These are phyloP conservation scores for Drosophila borealis DNA, from an alignment of 2,888 invertebrate species.

Conservation along the genomic window DNA sequence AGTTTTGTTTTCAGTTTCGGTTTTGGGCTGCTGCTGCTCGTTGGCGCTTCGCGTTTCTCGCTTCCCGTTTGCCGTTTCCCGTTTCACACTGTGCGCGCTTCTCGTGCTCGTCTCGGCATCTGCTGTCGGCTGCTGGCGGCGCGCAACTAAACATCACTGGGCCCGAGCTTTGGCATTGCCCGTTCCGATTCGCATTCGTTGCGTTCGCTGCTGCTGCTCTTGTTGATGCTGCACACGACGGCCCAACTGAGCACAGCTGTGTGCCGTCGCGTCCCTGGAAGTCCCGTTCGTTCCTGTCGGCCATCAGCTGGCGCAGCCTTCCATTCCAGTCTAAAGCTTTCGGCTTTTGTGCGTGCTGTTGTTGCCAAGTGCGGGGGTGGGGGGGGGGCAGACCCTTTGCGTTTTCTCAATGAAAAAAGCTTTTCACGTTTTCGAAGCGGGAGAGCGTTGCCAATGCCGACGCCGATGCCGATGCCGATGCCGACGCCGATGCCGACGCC, in stretches of 20 bases:
- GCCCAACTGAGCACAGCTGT: conserved; percentile 41
- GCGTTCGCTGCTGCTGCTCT: conserved; percentile 16
- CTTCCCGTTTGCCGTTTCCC: conserved; percentile 15
- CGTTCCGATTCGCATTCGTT: conserved; percentile 30
- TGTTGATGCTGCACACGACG: conserved; percentile 42
- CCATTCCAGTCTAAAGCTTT: conserved; percentile 38
- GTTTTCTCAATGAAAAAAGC: conserved; percentile 62
- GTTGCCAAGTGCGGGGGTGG: background rate
- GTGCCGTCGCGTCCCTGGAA: conserved; percentile 39
- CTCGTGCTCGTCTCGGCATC: conserved; percentile 68
- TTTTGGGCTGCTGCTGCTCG: conserved; percentile 29
- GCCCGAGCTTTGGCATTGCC: conserved; percentile 27
- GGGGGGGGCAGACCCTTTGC: conserved; percentile 10
- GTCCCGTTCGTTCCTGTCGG: conserved; percentile 23
- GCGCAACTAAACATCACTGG: conserved; percentile 59
- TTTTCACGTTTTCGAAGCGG: conserved; percentile 30
- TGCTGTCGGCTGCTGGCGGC: conserved; percentile 77
- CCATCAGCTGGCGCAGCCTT: conserved; percentile 47
- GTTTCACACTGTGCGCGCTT: conserved; percentile 29
- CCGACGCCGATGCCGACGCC: conserved; percentile 11
- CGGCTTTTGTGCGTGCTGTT: background rate
- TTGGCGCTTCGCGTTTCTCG: conserved; percentile 18
- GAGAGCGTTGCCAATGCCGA: conserved; percentile 59
- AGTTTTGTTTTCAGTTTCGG: conserved; percentile 36
- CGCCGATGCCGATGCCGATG: conserved; percentile 17